Evolutionary conservation across 2,113 vertebrate genomes (phyloP).

Genomic region (Cochlearius cochlearius): DNA sequence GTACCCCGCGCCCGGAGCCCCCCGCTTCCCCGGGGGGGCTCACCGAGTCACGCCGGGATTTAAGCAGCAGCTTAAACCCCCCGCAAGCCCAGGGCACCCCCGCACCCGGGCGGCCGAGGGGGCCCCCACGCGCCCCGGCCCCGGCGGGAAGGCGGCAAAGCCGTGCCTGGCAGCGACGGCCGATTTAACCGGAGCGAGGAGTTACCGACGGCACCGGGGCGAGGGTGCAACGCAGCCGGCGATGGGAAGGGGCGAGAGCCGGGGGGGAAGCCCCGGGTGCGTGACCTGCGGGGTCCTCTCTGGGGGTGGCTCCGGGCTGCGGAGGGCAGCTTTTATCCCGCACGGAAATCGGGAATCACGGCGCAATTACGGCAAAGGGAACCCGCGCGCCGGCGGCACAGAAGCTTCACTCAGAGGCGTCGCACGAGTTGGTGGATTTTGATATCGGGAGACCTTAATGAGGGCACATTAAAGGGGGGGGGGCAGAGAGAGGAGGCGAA

Average conservation of each 20-base stretch:
- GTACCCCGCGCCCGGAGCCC: too few relatives aligned
- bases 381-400: background rate
- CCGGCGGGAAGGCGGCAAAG: background rate
- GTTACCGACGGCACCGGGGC: background rate
- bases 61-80: too few relatives aligned
- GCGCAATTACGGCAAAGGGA: background rate
- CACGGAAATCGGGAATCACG: background rate
- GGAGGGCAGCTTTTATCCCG: background rate
- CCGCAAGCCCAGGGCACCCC: too few relatives aligned
- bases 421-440: background rate
- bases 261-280: too few relatives aligned
- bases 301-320: background rate
- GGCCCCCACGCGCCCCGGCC: background rate
- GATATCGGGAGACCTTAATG: background rate
- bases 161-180: background rate
- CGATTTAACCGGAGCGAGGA: too few relatives aligned
- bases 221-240: background rate
- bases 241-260: background rate
- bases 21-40: too few relatives aligned
- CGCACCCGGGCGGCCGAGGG: background rate
- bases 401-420: background rate
- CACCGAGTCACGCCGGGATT: too few relatives aligned
- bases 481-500: background rate
- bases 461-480: background rate
- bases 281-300: too few relatives aligned